Conservation (phyloP, 2,113 vertebrate genomes). For the Riparia riparia region DNA sequence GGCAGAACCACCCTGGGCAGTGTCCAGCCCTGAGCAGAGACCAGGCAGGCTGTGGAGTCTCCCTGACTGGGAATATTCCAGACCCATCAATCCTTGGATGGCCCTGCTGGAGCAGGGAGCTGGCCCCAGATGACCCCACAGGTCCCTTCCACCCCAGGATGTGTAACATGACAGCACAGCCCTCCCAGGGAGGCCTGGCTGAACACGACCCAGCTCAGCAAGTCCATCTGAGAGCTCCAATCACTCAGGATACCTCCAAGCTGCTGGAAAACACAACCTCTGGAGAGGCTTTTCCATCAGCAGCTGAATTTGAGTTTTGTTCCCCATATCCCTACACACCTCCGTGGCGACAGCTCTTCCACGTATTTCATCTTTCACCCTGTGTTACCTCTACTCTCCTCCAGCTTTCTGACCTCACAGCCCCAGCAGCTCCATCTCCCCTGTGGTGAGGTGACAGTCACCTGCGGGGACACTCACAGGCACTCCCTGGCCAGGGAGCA, state of each 20-base stretch:
- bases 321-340: not conserved
- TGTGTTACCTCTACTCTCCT: rapidly evolving
- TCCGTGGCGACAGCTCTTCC: not conserved
- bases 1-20: not conserved
- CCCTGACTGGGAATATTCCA: not conserved
- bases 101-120: not conserved
- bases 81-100: not conserved
- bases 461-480: not conserved
- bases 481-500: not conserved
- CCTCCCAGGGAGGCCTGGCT: not conserved
- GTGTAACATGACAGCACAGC: rapidly evolving
- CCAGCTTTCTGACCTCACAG: not conserved
- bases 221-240: not conserved
- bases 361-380: not conserved
- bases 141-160: not conserved
- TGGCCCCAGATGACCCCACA: not conserved
- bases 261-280: not conserved
- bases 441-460: rapidly evolving
- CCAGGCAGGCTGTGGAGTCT: rapidly evolving
- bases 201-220: not conserved
- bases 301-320: not conserved
- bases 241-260: not conserved
- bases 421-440: not conserved
- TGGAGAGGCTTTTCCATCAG: not conserved
- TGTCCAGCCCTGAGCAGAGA: not conserved